These are phyloP conservation scores for Drosophila anomelani DNA, from an alignment of 2,888 invertebrate species.

Conservation along the genomic window DNA sequence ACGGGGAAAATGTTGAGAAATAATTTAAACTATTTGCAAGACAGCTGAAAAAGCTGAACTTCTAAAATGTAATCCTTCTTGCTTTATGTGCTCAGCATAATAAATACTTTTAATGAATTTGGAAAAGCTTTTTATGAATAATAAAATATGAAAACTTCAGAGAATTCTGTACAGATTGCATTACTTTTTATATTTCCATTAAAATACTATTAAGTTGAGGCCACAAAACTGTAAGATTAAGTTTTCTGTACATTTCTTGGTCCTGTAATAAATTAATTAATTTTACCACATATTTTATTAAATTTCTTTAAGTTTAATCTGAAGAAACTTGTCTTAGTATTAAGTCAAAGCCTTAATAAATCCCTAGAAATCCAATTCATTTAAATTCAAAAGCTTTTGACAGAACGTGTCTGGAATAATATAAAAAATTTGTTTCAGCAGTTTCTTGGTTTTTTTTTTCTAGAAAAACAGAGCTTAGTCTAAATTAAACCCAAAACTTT, in stretches of 20 bases:
- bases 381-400: slow-evolving; percentile 1
- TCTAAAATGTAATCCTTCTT: background rate
- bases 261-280: too few relatives aligned
- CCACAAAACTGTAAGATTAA: too few relatives aligned
- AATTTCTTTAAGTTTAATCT: background rate
- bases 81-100: background rate
- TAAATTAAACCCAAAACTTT: background rate
- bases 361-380: background rate
- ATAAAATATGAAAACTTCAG: background rate
- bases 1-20: background rate
- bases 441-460: background rate
- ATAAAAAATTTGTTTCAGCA: background rate
- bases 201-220: background rate
- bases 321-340: background rate
- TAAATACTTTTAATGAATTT: too few relatives aligned
- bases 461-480: background rate
- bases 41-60: background rate
- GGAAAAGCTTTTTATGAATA: background rate
- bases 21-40: background rate
- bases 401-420: background rate
- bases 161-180: too few relatives aligned
- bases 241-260: too few relatives aligned
- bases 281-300: too few relatives aligned
- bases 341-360: background rate
- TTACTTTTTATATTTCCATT: background rate